Percentiles rank a stretch among this genome's conserved stretches.
Conservation (phyloP, 2,797 vertebrate genomes). For the Premnoplex brunnescens region DNA sequence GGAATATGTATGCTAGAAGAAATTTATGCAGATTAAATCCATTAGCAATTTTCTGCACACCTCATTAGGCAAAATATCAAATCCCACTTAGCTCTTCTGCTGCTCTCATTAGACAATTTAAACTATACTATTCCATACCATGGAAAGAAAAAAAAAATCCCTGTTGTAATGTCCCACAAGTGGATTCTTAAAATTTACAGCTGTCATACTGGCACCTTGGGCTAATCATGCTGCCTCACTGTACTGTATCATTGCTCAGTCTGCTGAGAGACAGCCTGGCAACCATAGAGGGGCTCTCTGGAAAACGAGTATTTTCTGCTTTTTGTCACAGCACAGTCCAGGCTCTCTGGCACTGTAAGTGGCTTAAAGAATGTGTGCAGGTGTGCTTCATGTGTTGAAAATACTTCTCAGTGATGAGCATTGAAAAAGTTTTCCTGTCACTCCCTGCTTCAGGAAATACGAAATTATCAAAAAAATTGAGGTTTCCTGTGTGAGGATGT, state of each 20-base stretch:
- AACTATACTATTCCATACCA: background rate
- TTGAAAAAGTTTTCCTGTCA: background rate
- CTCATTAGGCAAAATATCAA: slow-evolving; percentile 45
- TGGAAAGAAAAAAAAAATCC: background rate
- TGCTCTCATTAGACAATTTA: slow-evolving; percentile 12
- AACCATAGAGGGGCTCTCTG: background rate
- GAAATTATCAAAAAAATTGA: background rate
- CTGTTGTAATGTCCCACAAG: background rate
- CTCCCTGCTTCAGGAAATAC: background rate
- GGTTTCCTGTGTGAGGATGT: background rate
- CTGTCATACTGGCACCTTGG: background rate
- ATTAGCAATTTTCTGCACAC: slow-evolving; percentile 41
- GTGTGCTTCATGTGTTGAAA: background rate
- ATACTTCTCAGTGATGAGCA: background rate
- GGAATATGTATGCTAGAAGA: slow-evolving; percentile 6
- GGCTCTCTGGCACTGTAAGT: background rate
- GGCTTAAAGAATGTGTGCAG: background rate
- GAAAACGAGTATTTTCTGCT: background rate
- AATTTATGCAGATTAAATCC: slow-evolving; percentile 51
- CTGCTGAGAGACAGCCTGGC: background rate
- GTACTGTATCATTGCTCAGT: background rate
- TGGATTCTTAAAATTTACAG: background rate
- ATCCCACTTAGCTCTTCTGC: slow-evolving; percentile 18
- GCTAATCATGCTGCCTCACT: background rate
- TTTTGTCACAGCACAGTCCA: background rate